Evolutionary conservation across 2,888 invertebrate species (phyloP), one percentile per base, ranked within the genome.

Genomic region (Plebejus argus): DNA sequence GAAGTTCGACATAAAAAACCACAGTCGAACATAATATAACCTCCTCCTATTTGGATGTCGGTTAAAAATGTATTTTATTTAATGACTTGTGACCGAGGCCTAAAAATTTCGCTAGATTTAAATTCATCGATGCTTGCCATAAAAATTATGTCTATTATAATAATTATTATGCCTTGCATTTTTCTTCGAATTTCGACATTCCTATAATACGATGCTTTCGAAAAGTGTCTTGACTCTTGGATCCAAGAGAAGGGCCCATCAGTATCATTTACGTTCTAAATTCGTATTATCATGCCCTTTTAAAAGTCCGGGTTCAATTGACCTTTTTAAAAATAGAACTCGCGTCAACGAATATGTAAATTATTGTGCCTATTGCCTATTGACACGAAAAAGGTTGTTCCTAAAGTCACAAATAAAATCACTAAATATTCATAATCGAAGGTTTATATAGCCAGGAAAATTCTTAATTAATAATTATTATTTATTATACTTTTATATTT

Each of bases 311-410:
- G 58, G 58, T 58, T 8, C 20, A 20, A 8, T n/a, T 58, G 58
- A 58, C 58, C 58, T 58, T 58, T 58, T 61, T 61, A 23, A 61
- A 61, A 61, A 58, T 58, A 61, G 61, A 61, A 61, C 23, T 7
- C 23, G 12, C 61, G 61, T 23, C 61, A 61, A 12, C 1, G 1
- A 61, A 61, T 61, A 61, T 61, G 20, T 23, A 23, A 61, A 20
- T 61, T 61, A 61, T 61, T 61, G 0, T 61, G 10, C 61, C 61
- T 58, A 58, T 58, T 6, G n/a, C 39, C 10, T 53, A 61, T 20
- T 23, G 61, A 58, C 20, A 23, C 20, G 12, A 20, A 12, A 23
- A 23, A 4, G 1, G 10, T 61, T 23, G 12, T 61, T 20, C 23
- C 58, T 20, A 20, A 61, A 23, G 23, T 61, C 10, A 61, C 23